phyloP scores from a whole-genome alignment of 64 coral and sea anemone genomes.

The Montipora foliosa region DNA sequence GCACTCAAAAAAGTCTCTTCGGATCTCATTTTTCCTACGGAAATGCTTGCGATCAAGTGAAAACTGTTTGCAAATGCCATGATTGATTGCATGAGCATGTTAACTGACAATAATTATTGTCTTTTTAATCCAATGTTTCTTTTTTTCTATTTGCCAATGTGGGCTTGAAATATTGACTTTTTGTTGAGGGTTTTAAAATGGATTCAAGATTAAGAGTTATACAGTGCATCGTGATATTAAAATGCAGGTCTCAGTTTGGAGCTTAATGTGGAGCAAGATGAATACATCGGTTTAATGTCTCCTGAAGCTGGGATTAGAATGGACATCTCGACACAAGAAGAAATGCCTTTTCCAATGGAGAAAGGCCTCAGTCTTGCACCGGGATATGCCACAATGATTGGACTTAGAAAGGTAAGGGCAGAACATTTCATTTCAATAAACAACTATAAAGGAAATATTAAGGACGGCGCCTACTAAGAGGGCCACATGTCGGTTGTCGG shows the following conservation, averaged over 20 bases:
- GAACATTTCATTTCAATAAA: neutral
- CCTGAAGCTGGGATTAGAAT: slow-evolving; percentile 68
- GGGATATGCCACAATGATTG: slow-evolving; percentile 51
- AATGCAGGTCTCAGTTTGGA: slow-evolving; percentile 59
- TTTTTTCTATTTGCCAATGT: neutral
- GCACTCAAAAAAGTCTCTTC: too few species aligned
- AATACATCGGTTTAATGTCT: slow-evolving; percentile 48
- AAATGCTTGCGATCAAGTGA: too few species aligned
- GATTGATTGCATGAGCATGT: too few species aligned
- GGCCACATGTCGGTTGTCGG: too few species aligned
- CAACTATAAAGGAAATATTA: too few species aligned
- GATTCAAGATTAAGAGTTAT: too few species aligned
- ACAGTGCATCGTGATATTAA: neutral
- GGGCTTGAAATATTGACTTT: neutral
- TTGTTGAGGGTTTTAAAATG: too few species aligned
- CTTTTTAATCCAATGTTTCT: neutral
- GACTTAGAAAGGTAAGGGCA: slow-evolving; percentile 56
- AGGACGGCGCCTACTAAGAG: too few species aligned
- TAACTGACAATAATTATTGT: too few species aligned
- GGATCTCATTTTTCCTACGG: too few species aligned
- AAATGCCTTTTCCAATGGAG: slow-evolving; percentile 72
- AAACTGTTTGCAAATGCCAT: too few species aligned
- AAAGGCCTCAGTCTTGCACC: slow-evolving; percentile 66
- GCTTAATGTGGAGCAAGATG: slow-evolving; percentile 56
- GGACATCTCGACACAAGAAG: slow-evolving; percentile 39